Evolutionary conservation across 2,113 vertebrate genomes (phyloP).

Genomic region (Calyptommatus sinebrachiatus): DNA sequence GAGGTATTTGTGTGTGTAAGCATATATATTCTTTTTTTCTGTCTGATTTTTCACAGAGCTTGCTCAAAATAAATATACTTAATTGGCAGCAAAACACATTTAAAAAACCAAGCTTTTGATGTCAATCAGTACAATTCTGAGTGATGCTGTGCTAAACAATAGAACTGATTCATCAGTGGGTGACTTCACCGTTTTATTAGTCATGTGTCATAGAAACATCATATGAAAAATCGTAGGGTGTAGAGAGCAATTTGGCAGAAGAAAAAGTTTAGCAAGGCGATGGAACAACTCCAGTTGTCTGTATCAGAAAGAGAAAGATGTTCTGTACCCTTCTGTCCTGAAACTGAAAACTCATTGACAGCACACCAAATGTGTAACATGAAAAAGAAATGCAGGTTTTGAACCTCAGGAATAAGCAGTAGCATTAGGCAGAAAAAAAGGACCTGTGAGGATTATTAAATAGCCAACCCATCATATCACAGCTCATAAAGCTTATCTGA

Average conservation of each 20-base stretch:
- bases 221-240: not conserved
- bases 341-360: conserved; percentile 5
- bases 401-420: conserved; percentile 22
- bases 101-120: not conserved
- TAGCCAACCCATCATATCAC: conserved; percentile 32
- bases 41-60: not conserved
- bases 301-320: not conserved
- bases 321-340: not conserved
- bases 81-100: not conserved
- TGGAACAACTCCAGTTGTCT: not conserved
- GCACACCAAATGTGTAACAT: accelerated
- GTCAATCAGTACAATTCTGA: conserved; percentile 9
- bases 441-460: conserved; percentile 11
- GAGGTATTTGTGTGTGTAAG: not conserved
- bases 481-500: conserved; percentile 41
- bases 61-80: not conserved
- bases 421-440: conserved; percentile 3
- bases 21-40: not conserved
- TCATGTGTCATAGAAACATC: not conserved
- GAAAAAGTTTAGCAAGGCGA: not conserved
- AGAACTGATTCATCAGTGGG: not conserved
- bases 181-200: conserved; percentile 14
- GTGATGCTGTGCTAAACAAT: not conserved
- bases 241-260: not conserved
- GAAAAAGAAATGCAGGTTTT: conserved; percentile 11